phyloP scores from a whole-genome alignment of 2,888 invertebrate species.

The Hoplodrina blanda region DNA sequence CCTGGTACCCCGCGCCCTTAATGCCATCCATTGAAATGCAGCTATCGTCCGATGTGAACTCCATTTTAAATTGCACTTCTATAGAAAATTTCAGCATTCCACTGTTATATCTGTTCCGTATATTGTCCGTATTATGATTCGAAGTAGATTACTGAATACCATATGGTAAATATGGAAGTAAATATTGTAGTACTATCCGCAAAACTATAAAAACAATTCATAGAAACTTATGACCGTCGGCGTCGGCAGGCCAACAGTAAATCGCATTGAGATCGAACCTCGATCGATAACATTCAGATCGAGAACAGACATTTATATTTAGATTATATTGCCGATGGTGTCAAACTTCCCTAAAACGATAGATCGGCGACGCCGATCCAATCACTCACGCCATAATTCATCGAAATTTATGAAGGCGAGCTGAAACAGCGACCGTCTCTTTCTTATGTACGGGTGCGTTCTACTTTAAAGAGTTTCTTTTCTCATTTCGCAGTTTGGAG shows the following conservation, averaged over 20 bases:
- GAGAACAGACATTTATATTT: slow-evolving; percentile 80
- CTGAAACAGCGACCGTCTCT: slow-evolving; percentile 85
- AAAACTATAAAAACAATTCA: slow-evolving; percentile 32
- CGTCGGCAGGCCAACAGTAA: slow-evolving; percentile 47
- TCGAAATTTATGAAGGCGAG: slow-evolving; percentile 85
- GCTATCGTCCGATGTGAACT: slow-evolving; percentile 52
- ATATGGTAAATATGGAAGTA: slow-evolving; percentile 34
- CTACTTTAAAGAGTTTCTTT: slow-evolving; percentile 89
- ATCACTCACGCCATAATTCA: slow-evolving; percentile 89
- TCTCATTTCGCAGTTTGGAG: slow-evolving; percentile 91
- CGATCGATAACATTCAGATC: slow-evolving; percentile 70
- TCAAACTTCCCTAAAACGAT: slow-evolving; percentile 86
- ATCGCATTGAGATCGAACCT: slow-evolving; percentile 64
- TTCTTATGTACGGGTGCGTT: slow-evolving; percentile 84
- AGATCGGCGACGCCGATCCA: slow-evolving; percentile 84
- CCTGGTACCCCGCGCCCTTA: slow-evolving; percentile 71
- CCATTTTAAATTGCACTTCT: slow-evolving; percentile 29
- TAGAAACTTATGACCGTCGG: slow-evolving; percentile 21
- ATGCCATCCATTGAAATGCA: slow-evolving; percentile 72
- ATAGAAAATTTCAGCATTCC: slow-evolving; percentile 20
- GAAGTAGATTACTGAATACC: slow-evolving; percentile 3
- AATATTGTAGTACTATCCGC: slow-evolving; percentile 46
- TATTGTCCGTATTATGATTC: not conserved
- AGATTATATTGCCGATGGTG: slow-evolving; percentile 82
- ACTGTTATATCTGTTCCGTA: slow-evolving; percentile 1